phyloP scores from a whole-genome alignment of 2,888 invertebrate genomes.

The Platynereis dumerilii region DNA sequence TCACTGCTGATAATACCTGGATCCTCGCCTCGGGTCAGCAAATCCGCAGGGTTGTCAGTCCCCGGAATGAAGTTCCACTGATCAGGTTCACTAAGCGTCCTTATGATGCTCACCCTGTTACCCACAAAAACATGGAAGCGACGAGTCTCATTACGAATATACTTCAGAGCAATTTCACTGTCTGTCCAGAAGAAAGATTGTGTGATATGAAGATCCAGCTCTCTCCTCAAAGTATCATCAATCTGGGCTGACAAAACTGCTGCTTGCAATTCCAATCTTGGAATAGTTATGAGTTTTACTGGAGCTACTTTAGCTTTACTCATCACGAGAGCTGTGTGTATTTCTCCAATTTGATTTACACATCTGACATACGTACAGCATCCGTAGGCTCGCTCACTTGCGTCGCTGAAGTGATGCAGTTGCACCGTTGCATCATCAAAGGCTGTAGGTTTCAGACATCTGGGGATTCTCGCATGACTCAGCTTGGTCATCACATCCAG shows the following conservation, averaged over 20 bases:
- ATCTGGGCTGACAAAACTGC: constrained; percentile 20
- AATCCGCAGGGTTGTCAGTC: constrained; percentile 50
- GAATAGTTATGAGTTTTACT: constrained; percentile 21
- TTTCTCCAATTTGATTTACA: constrained; percentile 5
- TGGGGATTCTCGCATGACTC: constrained; percentile 4
- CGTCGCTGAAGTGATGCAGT: constrained; percentile 31
- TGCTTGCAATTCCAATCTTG: constrained; percentile 27
- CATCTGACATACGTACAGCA: constrained; percentile 21
- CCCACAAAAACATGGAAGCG: constrained; percentile 44
- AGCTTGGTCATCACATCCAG: neutral
- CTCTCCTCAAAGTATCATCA: constrained; percentile 19
- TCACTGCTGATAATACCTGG: constrained; percentile 22
- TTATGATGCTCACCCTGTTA: constrained; percentile 42
- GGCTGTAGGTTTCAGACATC: constrained; percentile 12
- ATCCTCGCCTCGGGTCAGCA: constrained; percentile 39
- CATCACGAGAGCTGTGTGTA: constrained; percentile 20
- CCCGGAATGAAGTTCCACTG: constrained; percentile 44
- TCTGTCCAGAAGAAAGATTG: constrained; percentile 32
- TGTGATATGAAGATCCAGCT: constrained; percentile 19
- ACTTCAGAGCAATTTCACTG: constrained; percentile 27
- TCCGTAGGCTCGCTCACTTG: constrained; percentile 28
- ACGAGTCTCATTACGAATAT: constrained; percentile 30
- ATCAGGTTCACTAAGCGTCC: constrained; percentile 25
- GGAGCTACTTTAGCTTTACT: constrained; percentile 29
- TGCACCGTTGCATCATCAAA: constrained; percentile 5